Percentiles rank a stretch among this genome's conserved stretches.
Evolutionary conservation across 2,113 vertebrate species (phyloP).

Genomic region (Cettia cetti): DNA sequence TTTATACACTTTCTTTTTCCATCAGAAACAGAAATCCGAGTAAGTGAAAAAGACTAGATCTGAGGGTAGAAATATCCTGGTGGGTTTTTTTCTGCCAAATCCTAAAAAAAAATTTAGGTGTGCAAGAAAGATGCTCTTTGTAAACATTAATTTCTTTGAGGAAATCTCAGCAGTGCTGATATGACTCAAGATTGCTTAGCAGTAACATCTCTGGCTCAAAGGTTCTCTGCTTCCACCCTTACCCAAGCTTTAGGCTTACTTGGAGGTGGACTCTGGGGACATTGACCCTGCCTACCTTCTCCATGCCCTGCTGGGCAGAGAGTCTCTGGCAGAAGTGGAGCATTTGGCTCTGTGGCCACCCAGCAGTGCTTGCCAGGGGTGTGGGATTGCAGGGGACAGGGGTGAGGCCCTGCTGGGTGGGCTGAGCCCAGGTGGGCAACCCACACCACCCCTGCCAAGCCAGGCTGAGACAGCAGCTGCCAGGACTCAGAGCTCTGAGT

Average conservation of each 20-base stretch:
- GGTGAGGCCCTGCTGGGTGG: neutral
- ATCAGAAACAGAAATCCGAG: neutral
- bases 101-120: neutral
- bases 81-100: neutral
- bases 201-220: neutral
- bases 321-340: accelerated
- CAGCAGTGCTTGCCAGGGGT: accelerated
- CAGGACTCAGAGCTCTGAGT: neutral
- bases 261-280: neutral
- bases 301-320: neutral
- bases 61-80: neutral
- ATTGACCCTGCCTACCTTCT: neutral
- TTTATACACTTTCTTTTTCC: neutral
- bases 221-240: neutral
- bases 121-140: neutral
- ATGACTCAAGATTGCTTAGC: neutral
- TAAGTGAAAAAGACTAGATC: neutral
- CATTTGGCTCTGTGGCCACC: neutral
- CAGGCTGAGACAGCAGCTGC: neutral
- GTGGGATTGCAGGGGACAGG: neutral
- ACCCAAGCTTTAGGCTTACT: neutral
- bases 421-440: neutral
- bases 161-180: neutral
- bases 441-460: neutral
- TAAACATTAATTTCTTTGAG: neutral